Evolutionary conservation across 2,888 invertebrate species (phyloP), one percentile per base, ranked within the genome.

Genomic region (Heliconius aoede): DNA sequence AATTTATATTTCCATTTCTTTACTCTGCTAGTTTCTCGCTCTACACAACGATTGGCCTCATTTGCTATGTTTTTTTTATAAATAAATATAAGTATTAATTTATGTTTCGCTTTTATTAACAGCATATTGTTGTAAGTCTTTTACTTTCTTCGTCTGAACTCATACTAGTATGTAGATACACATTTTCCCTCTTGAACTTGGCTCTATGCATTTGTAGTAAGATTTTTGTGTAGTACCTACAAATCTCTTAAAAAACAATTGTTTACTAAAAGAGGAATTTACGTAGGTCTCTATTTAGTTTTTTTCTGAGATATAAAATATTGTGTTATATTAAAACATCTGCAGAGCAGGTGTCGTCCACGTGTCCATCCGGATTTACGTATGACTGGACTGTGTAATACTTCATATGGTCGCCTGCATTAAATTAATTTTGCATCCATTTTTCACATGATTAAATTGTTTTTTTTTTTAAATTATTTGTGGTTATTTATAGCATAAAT

Each of bases 311-410:
- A 30, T 55, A 51, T 28, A 69, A 60, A 62, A n/a, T n/a, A n/a
- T n/a, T n/a, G 62, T 76, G 75, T 68, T 74, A 78, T 72, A 79
- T 72, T 28, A 72, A 76, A 78, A 76, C 80, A 80, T 78, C 80
- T 80, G 80, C 71, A 28, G 40, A 61, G 73, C 80, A 80, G 80
- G 80, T 80, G 80, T 18, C 51, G 9, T 68, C 60, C 72, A 79
- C 78, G 74, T 72, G 78, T 69, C 79, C 65, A 36, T 46, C 21
- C 40, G 72, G 61, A 74, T 51, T 32, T 72, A 73, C 73, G 69
- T 73, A 51, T 55, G 74, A 77, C 30, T 78, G 46, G 62, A n/a
- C 69, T 74, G 74, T 67, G 75, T 78, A 28, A 55, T 55, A 62
- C 74, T 77, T 71, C 74, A 68, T 73, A 46, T n/a, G 18, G 24